Evolutionary conservation across 2,797 vertebrate species (phyloP), one percentile per base, ranked within the genome.

Genomic region (Microchirus variegatus): DNA sequence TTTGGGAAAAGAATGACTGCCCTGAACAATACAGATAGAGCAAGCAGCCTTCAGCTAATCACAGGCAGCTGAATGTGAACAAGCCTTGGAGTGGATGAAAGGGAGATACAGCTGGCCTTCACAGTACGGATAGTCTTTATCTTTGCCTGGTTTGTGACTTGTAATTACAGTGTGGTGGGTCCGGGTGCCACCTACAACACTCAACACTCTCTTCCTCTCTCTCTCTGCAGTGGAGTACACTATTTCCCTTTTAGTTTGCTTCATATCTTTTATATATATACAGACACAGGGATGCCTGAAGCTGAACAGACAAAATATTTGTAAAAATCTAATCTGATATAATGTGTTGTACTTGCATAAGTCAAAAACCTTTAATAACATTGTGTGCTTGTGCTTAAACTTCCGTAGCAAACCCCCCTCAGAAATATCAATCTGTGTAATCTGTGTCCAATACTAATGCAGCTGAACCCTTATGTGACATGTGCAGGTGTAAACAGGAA

Each of bases 141-240:
- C 55, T 79, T 16, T 51, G 41, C 37, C 69, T 43, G 41, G 57
- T 62, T 22, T 53, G 44, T 68, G 69, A 54, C 67, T 57, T 14
- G 17, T 75, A 72, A 77, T 83, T 74, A 65, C 49, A 57, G 42
- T 41, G 58, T 22, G 41, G 44, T 58, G 45, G 53, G 55, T 66
- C 56, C 43, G 37, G 38, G 56, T 69, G 69, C 46, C 65, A 69
- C 64, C 62, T 68, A 3, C 36, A 78, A 59, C 41, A 26, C 43
- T 53, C 53, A 49, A 19, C 36, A 37, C 73, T 9, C 71, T 52
- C 60, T 53, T 69, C 55, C 47, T 46, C 26, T 22, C 26, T 59
- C 35, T 37, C 22, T 18, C 44, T 14, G 18, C 44, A 10, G 35
- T 54, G 35, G 10, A 41, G 35, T 40, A 44, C 46, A 50, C 18